phyloP scores from a whole-genome alignment of 2,113 vertebrate genomes.

The Sapayoa aenigma region DNA sequence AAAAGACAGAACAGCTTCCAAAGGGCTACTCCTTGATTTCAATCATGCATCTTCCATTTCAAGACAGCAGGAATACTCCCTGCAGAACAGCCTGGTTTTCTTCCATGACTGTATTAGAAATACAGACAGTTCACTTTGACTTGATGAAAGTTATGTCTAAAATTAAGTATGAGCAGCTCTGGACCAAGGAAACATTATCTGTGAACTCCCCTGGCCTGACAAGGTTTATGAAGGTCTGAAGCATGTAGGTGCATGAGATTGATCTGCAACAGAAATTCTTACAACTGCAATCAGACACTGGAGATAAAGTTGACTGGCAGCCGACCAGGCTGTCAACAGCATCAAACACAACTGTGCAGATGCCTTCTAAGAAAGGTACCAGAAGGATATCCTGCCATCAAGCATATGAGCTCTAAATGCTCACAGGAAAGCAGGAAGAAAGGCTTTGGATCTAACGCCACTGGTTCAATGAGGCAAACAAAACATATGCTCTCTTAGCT shows the following conservation, averaged over 20 bases:
- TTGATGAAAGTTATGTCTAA: not conserved
- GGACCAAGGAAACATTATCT: not conserved
- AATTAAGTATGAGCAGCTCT: not conserved
- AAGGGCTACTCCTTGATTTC: not conserved
- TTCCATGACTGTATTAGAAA: not conserved
- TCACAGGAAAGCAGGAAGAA: slow-evolving; percentile 7
- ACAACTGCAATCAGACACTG: slow-evolving; percentile 18
- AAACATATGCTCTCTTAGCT: not conserved
- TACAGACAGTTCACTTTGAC: not conserved
- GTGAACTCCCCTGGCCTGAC: not conserved
- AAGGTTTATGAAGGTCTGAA: not conserved
- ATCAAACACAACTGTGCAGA: slow-evolving; percentile 2
- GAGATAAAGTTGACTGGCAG: slow-evolving; percentile 54
- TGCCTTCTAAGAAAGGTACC: slow-evolving; percentile 33
- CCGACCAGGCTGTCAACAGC: slow-evolving; percentile 31
- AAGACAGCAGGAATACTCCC: not conserved
- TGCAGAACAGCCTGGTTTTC: not conserved
- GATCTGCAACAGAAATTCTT: not conserved
- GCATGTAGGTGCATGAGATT: not conserved
- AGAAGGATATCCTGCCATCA: not conserved
- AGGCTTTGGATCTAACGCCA: not conserved
- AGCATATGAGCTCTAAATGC: not conserved
- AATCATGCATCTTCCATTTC: not conserved
- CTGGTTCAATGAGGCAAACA: slow-evolving; percentile 21
- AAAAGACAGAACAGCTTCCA: not conserved